phyloP scores from a whole-genome alignment of 2,888 invertebrate species.

The Trichacis sp. region DNA sequence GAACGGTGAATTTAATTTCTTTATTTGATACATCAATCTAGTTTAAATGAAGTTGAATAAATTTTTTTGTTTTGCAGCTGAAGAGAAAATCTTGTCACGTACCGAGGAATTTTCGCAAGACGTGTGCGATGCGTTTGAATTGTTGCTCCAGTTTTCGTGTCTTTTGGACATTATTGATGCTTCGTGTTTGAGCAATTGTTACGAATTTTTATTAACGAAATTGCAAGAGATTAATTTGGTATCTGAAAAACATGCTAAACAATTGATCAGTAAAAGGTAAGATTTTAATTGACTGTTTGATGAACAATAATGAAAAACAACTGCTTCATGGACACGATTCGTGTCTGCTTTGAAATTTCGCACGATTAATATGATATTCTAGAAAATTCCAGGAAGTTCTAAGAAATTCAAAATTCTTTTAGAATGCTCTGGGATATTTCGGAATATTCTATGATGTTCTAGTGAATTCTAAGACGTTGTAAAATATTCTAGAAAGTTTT shows the following conservation, averaged over 20 bases:
- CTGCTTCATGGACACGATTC: too few species aligned
- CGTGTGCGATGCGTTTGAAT: conserved; percentile 85
- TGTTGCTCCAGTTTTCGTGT: conserved; percentile 86
- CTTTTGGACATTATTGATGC: conserved; percentile 90
- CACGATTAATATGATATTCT: too few species aligned
- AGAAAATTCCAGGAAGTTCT: too few species aligned
- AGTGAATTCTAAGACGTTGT: too few species aligned
- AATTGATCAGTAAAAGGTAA: conserved; percentile 75
- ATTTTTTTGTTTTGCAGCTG: conserved; percentile 46
- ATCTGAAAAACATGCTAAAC: conserved; percentile 81
- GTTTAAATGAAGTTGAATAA: conserved; percentile 1
- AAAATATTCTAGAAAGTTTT: too few species aligned
- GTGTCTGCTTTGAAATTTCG: too few species aligned
- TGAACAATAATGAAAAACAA: too few species aligned
- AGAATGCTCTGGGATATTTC: too few species aligned
- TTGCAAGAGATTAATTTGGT: conserved; percentile 84
- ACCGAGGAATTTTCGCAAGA: conserved; percentile 77
- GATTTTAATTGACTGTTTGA: conserved; percentile 19
- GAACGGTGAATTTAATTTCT: conserved; percentile 61
- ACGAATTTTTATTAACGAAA: conserved; percentile 86
- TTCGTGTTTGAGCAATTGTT: conserved; percentile 88
- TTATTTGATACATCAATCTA: not conserved
- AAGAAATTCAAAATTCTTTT: too few species aligned
- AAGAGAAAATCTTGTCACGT: conserved; percentile 69
- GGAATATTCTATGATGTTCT: too few species aligned